Evolutionary conservation across 1,140 invertebrate genomes (phyloP).

Genomic region (Microplitis demolitor): DNA sequence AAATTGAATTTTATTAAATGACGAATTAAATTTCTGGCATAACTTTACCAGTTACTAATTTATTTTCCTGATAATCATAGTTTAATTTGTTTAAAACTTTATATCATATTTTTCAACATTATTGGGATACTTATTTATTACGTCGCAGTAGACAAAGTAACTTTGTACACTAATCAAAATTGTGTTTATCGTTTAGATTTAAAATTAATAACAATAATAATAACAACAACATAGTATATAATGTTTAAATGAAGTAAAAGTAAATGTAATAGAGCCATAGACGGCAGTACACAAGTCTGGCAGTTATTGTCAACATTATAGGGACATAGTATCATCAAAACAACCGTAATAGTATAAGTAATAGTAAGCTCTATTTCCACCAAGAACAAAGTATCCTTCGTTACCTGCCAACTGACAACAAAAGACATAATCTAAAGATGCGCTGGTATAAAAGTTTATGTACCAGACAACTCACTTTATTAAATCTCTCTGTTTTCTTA

Average conservation of each 20-base stretch:
- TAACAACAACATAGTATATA: not conserved
- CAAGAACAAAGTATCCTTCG: slow-evolving; percentile 7
- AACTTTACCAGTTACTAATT: not conserved
- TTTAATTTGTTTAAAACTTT: not conserved
- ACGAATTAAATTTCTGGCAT: not conserved
- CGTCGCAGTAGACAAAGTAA: too few relatives aligned
- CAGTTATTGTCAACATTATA: not conserved
- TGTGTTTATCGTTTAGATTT: too few relatives aligned
- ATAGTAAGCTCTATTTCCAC: not conserved
- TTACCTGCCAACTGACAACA: slow-evolving; percentile 37
- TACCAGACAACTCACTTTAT: slow-evolving; percentile 36
- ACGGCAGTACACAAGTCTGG: slow-evolving; percentile 7
- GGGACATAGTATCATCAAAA: not conserved
- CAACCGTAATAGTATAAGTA: not conserved
- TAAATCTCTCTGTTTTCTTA: not conserved
- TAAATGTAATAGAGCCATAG: not conserved
- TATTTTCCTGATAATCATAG: slow-evolving; percentile 13
- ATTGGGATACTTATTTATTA: too few relatives aligned
- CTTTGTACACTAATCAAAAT: too few relatives aligned
- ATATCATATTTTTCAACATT: not conserved
- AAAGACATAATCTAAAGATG: slow-evolving; percentile 35
- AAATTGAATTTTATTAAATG: slow-evolving; percentile 46
- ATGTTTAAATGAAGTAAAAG: not conserved
- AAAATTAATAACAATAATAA: not conserved
- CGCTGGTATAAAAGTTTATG: slow-evolving; percentile 48